Conservation (phyloP, 2,113 vertebrate genomes). For the Daphoenositta chrysoptera region DNA sequence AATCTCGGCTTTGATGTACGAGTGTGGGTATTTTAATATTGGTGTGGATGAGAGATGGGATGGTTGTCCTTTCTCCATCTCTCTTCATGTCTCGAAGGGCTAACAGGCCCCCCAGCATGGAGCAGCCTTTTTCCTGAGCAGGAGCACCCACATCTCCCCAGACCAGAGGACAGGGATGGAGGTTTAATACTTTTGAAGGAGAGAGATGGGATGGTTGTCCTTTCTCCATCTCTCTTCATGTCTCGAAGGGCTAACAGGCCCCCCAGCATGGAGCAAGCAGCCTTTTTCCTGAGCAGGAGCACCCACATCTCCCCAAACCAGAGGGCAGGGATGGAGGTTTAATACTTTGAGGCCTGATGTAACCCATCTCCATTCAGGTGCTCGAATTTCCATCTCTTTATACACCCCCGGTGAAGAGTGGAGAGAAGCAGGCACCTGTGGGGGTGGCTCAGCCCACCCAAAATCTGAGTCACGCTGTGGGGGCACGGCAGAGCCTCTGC, state of each 20-base stretch:
- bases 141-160: background rate
- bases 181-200: too few species aligned
- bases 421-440: background rate
- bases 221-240: background rate
- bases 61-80: background rate
- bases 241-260: background rate
- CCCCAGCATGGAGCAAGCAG: background rate
- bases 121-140: background rate
- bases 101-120: background rate
- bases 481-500: background rate
- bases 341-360: background rate
- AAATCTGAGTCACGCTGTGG: slow-evolving; percentile 8
- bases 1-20: background rate
- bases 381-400: background rate
- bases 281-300: background rate
- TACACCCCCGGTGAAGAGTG: background rate
- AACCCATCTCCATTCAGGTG: background rate
- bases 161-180: background rate
- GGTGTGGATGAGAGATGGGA: background rate
- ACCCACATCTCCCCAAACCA: background rate
- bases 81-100: background rate
- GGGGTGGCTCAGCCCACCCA: background rate
- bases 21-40: background rate
- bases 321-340: background rate
- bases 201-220: background rate